Conservation (phyloP, 1,140 invertebrate species). For the Penaeus chinensis region DNA sequence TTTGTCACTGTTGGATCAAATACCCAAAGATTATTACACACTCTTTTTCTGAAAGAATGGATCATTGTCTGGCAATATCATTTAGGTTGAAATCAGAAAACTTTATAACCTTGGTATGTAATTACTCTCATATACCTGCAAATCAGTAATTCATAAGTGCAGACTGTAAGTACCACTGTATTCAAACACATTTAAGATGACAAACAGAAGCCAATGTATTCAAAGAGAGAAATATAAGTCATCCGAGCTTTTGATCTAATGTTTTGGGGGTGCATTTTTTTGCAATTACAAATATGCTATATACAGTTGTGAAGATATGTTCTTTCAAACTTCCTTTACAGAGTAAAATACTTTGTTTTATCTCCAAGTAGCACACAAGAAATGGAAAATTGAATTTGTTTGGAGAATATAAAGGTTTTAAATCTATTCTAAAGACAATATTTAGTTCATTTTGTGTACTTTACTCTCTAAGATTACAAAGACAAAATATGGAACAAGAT, state of each 20-base stretch:
- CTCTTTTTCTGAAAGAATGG: not conserved
- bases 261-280: constrained; percentile 47
- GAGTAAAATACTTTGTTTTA: constrained; percentile 55
- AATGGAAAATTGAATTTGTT: constrained; percentile 58
- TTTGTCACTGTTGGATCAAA: too few relatives aligned
- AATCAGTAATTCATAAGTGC: constrained; percentile 35
- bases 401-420: constrained; percentile 53
- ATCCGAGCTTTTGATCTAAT: constrained; percentile 39
- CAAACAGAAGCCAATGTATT: constrained; percentile 50
- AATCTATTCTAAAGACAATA: constrained; percentile 59
- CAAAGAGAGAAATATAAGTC: constrained; percentile 43
- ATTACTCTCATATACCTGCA: constrained; percentile 24
- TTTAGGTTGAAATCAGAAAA: constrained; percentile 41
- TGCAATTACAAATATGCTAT: constrained; percentile 59
- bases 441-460: constrained; percentile 59
- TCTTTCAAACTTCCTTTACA: constrained; percentile 60
- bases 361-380: constrained; percentile 59
- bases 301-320: constrained; percentile 58
- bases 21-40: too few relatives aligned
- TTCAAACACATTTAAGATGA: constrained; percentile 49
- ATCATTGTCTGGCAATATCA: constrained; percentile 8
- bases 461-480: constrained; percentile 59
- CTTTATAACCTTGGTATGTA: constrained; percentile 45
- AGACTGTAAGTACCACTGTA: constrained; percentile 45
- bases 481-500: constrained; percentile 61